Evolutionary conservation across 64 coral and sea anemone species (phyloP).

Genomic region (Pocillopora damicornis): DNA sequence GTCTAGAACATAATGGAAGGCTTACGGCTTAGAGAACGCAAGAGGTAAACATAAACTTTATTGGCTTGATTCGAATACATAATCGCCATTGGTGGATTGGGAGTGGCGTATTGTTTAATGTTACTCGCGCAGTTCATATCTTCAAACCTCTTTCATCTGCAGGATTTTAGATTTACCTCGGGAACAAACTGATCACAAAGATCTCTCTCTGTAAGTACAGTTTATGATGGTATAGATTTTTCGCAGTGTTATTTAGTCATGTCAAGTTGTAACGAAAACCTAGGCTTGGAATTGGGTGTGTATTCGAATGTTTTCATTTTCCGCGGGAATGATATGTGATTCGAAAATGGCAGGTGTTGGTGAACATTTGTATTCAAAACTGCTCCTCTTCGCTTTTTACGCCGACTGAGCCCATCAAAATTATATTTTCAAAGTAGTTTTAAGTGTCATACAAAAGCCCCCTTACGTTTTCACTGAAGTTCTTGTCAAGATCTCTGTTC

Average conservation of each 20-base stretch:
- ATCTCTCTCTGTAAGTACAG: conserved; percentile 3
- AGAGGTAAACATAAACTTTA: conserved; percentile 36
- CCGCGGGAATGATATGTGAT: not conserved
- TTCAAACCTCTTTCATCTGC: not conserved
- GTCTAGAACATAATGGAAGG: conserved; percentile 9
- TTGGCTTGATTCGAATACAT: conserved; percentile 25
- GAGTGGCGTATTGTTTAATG: conserved; percentile 22
- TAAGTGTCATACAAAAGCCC: not conserved
- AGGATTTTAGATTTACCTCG: conserved; percentile 36
- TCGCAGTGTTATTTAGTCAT: not conserved
- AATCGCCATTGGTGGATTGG: conserved; percentile 30
- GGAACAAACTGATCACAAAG: not conserved
- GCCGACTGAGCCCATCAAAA: not conserved
- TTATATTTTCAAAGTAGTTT: not conserved
- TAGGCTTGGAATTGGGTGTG: not conserved
- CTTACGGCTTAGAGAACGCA: conserved; percentile 33
- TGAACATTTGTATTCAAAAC: not conserved
- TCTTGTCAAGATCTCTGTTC: not conserved
- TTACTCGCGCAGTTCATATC: not conserved
- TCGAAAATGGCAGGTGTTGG: conserved; percentile 8
- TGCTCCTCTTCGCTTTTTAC: not conserved
- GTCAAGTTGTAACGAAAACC: not conserved
- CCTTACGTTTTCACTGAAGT: not conserved
- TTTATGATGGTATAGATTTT: not conserved
- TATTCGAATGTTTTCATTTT: not conserved